Evolutionary conservation across 2,888 invertebrate genomes (phyloP), one percentile per base, ranked within the genome.

Genomic region (Fragum whitleyi): DNA sequence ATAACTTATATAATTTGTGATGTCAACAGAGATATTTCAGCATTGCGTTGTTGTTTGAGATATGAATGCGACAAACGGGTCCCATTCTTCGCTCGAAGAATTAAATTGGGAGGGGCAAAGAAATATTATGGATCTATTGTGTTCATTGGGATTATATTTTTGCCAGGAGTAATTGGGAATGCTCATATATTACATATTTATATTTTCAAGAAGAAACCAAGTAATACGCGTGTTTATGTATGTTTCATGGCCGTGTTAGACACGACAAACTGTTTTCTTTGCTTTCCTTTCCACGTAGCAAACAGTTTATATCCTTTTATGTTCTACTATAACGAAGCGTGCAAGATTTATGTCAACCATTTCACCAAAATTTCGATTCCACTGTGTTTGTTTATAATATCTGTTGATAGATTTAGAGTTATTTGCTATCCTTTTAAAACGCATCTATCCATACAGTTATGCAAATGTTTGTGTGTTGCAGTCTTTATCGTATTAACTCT

Each of bases 111-210:
- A 65, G n/a, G 65, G 2, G 39, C 42, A 42, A 65, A 39, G 42
- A 65, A 65, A 21, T 65, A 65, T 39, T 65, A 65, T 23, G 65
- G 65, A 14, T 65, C 36, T 65, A 42, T 65, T 42, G 65, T 42
- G 14, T 65, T 65, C 14, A 23, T 42, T 23, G 21, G 42, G 9
- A n/a, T 65, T n/a, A 14, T 65, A 21, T 9, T 47, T 47, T n/a
- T 47, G n/a, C 47, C 47, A 14, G 47, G 23, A 57, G 23, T 26
- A n/a, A 57, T 65, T 42, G 65, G 65, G 19, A 65, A 65, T 65
- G 28, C 29, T 6, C 65, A 65, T 42, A 65, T 39, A 42, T 65
- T 65, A 42, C 65, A 65, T n/a, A 42, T 65, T 16, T 65, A 65
- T 42, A 65, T 51, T 29, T 69, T 29, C 32, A 61, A 61, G 29